A percentile compares a stretch with the other conserved stretches of the same genome.
Evolutionary conservation across 2,888 invertebrate genomes (phyloP).

Genomic region (Agrochola litura): DNA sequence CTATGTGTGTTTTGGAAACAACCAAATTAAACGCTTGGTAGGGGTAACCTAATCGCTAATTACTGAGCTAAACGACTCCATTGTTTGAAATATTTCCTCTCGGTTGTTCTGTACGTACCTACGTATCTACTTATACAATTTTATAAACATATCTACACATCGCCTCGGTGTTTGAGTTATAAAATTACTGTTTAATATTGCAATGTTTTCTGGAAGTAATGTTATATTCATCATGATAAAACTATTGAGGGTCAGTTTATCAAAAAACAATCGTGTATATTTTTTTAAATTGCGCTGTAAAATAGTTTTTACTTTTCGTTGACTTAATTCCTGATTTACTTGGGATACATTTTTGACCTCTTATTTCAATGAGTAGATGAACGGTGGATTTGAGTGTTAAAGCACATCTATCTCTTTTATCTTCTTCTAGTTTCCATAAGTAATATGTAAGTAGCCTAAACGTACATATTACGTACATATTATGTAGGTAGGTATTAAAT

Average conservation of each 20-base stretch:
- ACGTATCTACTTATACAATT: neutral
- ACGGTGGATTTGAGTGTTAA: neutral
- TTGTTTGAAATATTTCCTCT: constrained; percentile 60
- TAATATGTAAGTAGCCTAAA: neutral
- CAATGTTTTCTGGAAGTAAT: neutral
- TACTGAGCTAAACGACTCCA: constrained; percentile 61
- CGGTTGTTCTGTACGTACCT: constrained; percentile 17
- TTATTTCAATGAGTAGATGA: neutral
- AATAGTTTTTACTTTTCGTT: neutral
- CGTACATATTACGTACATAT: too few relatives aligned
- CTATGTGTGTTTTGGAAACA: neutral
- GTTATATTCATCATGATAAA: constrained; percentile 12
- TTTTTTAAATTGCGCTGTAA: neutral
- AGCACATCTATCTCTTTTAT: neutral
- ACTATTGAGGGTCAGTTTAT: constrained; percentile 7
- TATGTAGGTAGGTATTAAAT: neutral
- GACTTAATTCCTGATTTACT: neutral
- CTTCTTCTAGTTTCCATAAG: neutral
- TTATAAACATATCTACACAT: neutral
- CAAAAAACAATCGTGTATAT: constrained; percentile 2
- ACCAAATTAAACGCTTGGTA: constrained; percentile 33
- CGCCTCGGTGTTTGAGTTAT: constrained; percentile 25
- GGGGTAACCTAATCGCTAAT: constrained; percentile 61
- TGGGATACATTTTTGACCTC: neutral
- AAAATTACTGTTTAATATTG: constrained; percentile 35